Base-by-base conservation (phyloP, 2,888 invertebrate genomes). In the Limnephilus marmoratus region DNA sequence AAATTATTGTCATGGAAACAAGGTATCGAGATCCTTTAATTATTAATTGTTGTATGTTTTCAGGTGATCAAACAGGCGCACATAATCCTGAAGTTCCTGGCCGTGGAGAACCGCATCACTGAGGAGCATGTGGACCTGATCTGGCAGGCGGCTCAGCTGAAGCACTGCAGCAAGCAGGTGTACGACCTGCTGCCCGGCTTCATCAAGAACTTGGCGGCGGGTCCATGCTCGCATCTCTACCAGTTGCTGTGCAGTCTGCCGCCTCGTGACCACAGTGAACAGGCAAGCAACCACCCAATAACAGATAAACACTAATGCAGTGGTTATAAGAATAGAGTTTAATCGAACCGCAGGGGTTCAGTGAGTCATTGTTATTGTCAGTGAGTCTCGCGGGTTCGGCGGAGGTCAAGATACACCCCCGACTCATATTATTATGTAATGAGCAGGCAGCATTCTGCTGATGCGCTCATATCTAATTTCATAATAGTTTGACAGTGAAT, bases 31-130 rank as follows among this genome's bases (percentile, higher is more conserved):
- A 45, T 45, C 45, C 45, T 45, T 45, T 12, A 41, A 41, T 41
- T 41, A 45, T 45, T 45, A 41, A 34, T 49, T 29, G 24, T 90
- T 85, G 31, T 68, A 49, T 53, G 24, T 85, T 93, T 93, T 94
- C 95, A 98, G 97, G 97, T 99, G 24, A 98, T 99, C 93, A 99
- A 99, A 95, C 99, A 99, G 95, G 98, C 99, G 94, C 99, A 99
- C 95, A 97, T 99, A 94, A 98, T 99, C 93, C 96, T 99, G 89
- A 99, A 98, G 95, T 99, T 99, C 95, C 96, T 99, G 93, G 99
- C 99, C 0, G 98, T 99, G 95, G 99, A 99, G 95, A 98, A 98
- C 82, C 97, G 98, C 94, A 98, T 99, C 81, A 98, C 98, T 0
- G 98, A 98, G 92, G 98, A 98, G 92, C 99, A 99, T 94, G 97